phyloP scores from a whole-genome alignment of 2,113 vertebrate genomes.

The Sphyrna mokarran region DNA sequence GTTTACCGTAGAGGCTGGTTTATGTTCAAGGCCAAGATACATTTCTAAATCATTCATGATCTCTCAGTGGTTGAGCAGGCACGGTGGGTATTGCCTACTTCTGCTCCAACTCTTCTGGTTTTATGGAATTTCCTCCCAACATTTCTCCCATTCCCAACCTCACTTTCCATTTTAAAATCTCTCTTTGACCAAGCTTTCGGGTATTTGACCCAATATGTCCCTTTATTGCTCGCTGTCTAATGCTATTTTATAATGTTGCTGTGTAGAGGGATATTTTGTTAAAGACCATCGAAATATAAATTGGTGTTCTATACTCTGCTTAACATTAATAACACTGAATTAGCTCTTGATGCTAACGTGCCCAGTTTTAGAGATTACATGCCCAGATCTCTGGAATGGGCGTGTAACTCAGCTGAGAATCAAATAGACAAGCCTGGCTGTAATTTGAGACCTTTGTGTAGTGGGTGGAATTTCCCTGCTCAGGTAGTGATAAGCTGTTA shows the following conservation, averaged over 20 bases:
- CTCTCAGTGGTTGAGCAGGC: no score
- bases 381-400: not conserved
- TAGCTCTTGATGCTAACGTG: not conserved
- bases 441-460: not conserved
- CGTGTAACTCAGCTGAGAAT: not conserved
- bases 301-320: not conserved
- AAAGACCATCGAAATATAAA: not conserved
- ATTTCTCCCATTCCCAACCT: no score
- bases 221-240: not conserved
- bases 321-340: not conserved
- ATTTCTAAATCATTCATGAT: no score
- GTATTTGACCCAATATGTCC: not conserved
- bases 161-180: not conserved
- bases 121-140: not conserved
- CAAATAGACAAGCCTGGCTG: not conserved
- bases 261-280: no score
- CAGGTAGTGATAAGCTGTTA: not conserved
- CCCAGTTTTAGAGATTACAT: not conserved
- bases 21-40: no score
- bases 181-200: not conserved
- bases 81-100: no score
- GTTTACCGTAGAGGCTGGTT: no score
- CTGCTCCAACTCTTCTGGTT: no score
- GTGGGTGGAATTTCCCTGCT: not conserved
- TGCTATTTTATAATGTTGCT: not conserved